These are phyloP conservation scores for Acrobasis repandana DNA, from an alignment of 2,888 invertebrate species.

Conservation along the genomic window DNA sequence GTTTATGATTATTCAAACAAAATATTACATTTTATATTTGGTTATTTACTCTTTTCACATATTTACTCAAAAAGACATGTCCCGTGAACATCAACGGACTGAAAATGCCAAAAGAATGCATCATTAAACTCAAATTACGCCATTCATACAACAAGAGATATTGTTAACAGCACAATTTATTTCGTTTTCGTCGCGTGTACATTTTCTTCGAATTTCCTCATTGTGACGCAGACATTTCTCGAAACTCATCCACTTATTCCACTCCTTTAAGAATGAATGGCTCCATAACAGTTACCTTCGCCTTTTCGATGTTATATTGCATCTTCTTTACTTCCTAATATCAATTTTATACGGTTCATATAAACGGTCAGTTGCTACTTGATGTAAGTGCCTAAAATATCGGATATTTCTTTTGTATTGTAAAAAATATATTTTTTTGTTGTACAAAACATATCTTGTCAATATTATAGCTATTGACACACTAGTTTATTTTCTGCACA, in stretches of 20 bases:
- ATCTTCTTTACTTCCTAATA: conserved; percentile 7
- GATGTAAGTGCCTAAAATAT: too few relatives aligned
- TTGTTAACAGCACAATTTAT: conserved; percentile 21
- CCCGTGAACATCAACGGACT: background rate
- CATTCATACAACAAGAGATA: conserved; percentile 26
- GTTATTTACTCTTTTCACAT: background rate
- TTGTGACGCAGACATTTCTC: conserved; percentile 22
- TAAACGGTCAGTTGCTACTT: too few relatives aligned
- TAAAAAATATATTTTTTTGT: too few relatives aligned
- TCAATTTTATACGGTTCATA: background rate
- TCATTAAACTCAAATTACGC: conserved; percentile 26
- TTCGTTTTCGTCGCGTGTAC: conserved; percentile 13
- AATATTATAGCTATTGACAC: too few relatives aligned
- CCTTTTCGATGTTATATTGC: conserved; percentile 8
- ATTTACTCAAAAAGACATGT: background rate
- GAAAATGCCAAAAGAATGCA: conserved; percentile 18
- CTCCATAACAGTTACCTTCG: conserved; percentile 18
- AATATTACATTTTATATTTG: too few relatives aligned
- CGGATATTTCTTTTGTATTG: too few relatives aligned
- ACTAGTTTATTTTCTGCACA: too few relatives aligned
- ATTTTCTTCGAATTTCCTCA: conserved; percentile 22
- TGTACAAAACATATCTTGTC: too few relatives aligned
- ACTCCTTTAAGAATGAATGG: conserved; percentile 23
- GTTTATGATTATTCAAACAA: too few relatives aligned
- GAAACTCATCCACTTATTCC: conserved; percentile 23